These are phyloP conservation scores for Mellilla xanthometata DNA, from an alignment of 2,888 invertebrate genomes.

Conservation along the genomic window DNA sequence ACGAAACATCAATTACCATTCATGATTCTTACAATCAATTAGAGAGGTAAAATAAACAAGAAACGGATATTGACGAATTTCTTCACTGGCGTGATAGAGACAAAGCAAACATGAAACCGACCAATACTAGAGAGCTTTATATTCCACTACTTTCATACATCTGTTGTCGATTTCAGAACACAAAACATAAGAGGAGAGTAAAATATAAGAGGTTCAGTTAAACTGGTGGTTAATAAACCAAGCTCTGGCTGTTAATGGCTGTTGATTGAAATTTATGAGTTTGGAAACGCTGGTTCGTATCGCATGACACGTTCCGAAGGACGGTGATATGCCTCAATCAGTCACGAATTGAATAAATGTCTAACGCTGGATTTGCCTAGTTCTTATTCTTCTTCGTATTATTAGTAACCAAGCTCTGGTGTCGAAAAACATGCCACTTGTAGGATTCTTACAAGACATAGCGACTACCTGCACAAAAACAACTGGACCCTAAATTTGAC, in stretches of 20 bases:
- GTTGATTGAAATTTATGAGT: constrained; percentile 72
- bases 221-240: constrained; percentile 37
- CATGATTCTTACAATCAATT: not conserved
- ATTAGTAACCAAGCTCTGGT: no score
- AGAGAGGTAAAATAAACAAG: constrained; percentile 1
- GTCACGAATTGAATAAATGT: constrained; percentile 26
- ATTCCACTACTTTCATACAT: not conserved
- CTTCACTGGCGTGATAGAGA: constrained; percentile 35
- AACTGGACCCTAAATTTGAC: no score
- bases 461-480: no score
- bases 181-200: not conserved
- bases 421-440: no score
- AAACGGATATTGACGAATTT: constrained; percentile 2
- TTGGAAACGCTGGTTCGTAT: constrained; percentile 53
- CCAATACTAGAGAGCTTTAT: constrained; percentile 2
- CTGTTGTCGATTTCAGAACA: not conserved
- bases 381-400: no score
- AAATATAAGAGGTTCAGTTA: constrained; percentile 34
- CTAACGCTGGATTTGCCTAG: not conserved
- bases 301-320: constrained; percentile 42
- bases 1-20: not conserved
- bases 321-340: constrained; percentile 50
- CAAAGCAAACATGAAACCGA: constrained; percentile 34
- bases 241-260: constrained; percentile 42
- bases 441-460: no score